phyloP scores from a whole-genome alignment of 2,113 vertebrate genomes.

The Nymphicus hollandicus region DNA sequence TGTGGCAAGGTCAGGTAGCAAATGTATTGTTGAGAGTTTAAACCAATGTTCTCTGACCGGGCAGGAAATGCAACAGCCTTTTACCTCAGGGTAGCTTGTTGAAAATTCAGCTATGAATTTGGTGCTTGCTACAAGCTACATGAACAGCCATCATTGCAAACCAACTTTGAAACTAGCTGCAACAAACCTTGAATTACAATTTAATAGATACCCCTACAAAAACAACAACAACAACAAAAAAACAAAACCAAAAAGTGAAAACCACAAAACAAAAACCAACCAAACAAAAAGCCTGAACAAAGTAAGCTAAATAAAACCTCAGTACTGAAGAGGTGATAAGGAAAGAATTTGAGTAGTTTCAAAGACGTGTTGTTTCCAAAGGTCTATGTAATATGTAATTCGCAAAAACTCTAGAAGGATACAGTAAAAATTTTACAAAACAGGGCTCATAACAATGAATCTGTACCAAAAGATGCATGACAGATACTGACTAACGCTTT shows the following conservation, averaged over 20 bases:
- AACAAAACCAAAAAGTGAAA: too few species aligned
- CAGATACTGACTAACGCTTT: not conserved
- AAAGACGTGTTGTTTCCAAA: not conserved
- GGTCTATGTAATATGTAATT: not conserved
- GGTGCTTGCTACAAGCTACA: not conserved
- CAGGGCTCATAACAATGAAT: not conserved
- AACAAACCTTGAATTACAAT: not conserved
- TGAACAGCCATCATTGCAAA: not conserved
- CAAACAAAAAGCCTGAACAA: not conserved
- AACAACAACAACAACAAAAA: not conserved
- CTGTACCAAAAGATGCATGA: not conserved
- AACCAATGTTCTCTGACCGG: not conserved
- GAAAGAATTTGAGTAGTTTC: not conserved
- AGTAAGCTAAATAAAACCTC: not conserved
- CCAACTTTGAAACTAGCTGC: not conserved
- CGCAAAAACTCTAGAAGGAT: not conserved
- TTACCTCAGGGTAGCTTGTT: not conserved
- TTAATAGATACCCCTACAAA: not conserved
- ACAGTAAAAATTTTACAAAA: not conserved
- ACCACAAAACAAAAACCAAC: not conserved
- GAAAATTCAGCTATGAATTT: not conserved
- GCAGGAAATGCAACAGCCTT: slow-evolving; percentile 1
- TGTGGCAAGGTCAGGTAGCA: not conserved
- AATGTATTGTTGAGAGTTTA: not conserved
- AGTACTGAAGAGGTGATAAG: not conserved